These are phyloP conservation scores for Cephus nigrinus DNA, from an alignment of 2,888 invertebrate genomes.

Conservation along the genomic window DNA sequence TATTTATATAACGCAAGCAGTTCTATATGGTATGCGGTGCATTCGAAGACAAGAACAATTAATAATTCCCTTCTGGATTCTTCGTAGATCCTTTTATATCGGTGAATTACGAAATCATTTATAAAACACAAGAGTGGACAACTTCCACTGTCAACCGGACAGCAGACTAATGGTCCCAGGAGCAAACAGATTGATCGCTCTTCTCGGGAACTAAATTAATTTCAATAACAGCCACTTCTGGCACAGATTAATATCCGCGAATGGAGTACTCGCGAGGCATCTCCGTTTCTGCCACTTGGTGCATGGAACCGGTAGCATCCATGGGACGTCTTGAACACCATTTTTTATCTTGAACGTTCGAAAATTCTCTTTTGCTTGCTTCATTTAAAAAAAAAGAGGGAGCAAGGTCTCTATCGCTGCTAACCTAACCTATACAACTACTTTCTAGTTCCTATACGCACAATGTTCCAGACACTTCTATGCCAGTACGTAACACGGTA, in stretches of 20 bases:
- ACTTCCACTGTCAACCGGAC: conserved; percentile 42
- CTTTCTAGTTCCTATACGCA: background rate
- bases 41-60: conserved; percentile 39
- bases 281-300: background rate
- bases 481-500: background rate
- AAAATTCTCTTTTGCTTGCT: background rate
- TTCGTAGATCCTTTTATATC: conserved; percentile 17
- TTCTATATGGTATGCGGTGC: conserved; percentile 31
- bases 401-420: background rate
- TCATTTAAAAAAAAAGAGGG: background rate
- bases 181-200: conserved; percentile 23
- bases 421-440: background rate
- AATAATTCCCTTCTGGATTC: conserved; percentile 34
- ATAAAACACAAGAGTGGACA: conserved; percentile 41
- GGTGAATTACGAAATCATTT: conserved; percentile 47
- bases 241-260: conserved; percentile 8
- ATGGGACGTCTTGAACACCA: background rate
- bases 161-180: conserved; percentile 37
- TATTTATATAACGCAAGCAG: background rate
- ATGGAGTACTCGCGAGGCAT: background rate
- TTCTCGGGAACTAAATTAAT: conserved; percentile 27
- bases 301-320: background rate
- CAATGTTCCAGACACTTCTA: background rate
- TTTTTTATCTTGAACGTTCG: background rate
- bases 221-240: conserved; percentile 14